Evolutionary conservation across 1,140 invertebrate genomes (phyloP), one percentile per base, ranked within the genome.

Genomic region (Aporrectodea caliginosa): DNA sequence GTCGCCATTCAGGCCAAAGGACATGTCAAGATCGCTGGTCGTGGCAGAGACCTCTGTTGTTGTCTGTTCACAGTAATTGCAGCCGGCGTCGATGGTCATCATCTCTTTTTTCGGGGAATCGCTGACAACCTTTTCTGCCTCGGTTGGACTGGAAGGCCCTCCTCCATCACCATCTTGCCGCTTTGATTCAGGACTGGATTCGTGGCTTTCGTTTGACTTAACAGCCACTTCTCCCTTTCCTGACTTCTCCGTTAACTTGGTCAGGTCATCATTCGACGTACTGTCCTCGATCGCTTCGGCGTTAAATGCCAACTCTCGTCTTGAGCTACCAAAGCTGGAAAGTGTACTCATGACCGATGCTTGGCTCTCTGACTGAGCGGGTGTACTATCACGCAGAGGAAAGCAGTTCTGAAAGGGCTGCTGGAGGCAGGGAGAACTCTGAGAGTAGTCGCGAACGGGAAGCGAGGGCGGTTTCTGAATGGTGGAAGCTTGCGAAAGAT

Each of bases 1-100:
- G 34, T 74, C 73, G 34, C 31, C 73, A 33, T 74, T 74, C 16
- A 34, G 31, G 2, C 31, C 31, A 33, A 34, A 74, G 31, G 73
- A 16, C 73, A 74, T 30, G 43, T 58, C 43, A 22, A 58, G 43
- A 22, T 58, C 43, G 43, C 43, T 12, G 6, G 43, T 22, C 22
- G 43, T 22, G 6, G 43, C 43, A 6, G 43, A 6, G 6, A 22
- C 43, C 6, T 58, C 43, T 22, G 43, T 58, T 22, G 43, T 12
- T 6, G 6, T 58, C 43, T 58, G 43, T 6, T 58, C 43, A 22
- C 43, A 58, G 43, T 58, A 58, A 58, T 58, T 58, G 43, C 43
- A 58, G 43, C 43, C 43, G 6, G 43, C 22, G 43, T 58, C 43
- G 43, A 12, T 22, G 6, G 43, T 12, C 22, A 12, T 58, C 43